Percentiles rank a stretch among this genome's conserved stretches.
Evolutionary conservation across 2,113 vertebrate species (phyloP).

Genomic region (Perca fluviatilis): DNA sequence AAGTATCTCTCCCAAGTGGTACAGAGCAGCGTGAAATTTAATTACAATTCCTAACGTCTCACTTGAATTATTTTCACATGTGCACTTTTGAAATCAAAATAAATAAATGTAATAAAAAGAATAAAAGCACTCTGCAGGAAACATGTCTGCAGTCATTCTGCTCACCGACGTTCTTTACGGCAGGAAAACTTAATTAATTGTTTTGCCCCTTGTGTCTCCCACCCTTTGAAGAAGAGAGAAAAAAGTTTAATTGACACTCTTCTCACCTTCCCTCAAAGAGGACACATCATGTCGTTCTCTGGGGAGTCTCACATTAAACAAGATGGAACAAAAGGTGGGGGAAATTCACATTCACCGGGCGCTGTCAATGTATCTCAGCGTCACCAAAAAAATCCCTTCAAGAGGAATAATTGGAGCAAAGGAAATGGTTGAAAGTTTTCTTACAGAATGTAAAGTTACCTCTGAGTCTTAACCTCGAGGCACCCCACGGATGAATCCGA

Average conservation of each 20-base stretch:
- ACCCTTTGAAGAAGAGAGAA: slow-evolving; percentile 48
- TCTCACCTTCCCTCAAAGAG: slow-evolving; percentile 49
- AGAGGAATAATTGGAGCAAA: slow-evolving; percentile 36
- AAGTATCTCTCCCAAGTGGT: slow-evolving; percentile 53
- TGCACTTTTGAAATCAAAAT: slow-evolving; percentile 52
- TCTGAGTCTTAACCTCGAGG: slow-evolving; percentile 31
- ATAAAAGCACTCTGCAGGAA: slow-evolving; percentile 23
- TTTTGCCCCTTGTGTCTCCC: slow-evolving; percentile 21
- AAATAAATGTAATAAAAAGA: slow-evolving; percentile 42
- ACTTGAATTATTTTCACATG: slow-evolving; percentile 40
- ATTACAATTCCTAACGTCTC: slow-evolving; percentile 53
- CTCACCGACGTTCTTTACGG: background rate
- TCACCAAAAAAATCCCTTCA: slow-evolving; percentile 25
- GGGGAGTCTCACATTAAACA: slow-evolving; percentile 35
- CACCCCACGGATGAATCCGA: background rate
- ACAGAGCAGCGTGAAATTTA: slow-evolving; percentile 38
- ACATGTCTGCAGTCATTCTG: slow-evolving; percentile 3
- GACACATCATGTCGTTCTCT: slow-evolving; percentile 29
- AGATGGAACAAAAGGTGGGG: slow-evolving; percentile 50
- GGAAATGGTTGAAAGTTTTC: slow-evolving; percentile 50
- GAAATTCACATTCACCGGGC: slow-evolving; percentile 27
- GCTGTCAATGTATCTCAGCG: slow-evolving; percentile 22
- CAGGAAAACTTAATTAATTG: slow-evolving; percentile 43
- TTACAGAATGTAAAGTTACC: slow-evolving; percentile 44
- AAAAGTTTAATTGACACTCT: slow-evolving; percentile 55